phyloP scores from a whole-genome alignment of 2,797 vertebrate genomes.

The Erithacus rubecula region DNA sequence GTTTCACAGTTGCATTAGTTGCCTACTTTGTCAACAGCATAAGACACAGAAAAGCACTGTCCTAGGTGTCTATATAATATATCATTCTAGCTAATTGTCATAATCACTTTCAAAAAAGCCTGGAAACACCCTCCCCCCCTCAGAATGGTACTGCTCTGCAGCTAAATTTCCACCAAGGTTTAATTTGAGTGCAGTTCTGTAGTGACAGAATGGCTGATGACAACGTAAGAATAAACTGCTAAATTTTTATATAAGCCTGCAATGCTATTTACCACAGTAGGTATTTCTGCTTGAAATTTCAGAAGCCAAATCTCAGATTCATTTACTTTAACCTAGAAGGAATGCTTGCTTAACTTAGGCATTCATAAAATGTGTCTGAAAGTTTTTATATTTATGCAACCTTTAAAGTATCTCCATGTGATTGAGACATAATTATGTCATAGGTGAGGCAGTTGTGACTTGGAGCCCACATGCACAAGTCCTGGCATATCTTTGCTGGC shows the following conservation, averaged over 20 bases:
- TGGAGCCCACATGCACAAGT: neutral
- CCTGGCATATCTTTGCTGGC: neutral
- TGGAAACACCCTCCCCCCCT: neutral
- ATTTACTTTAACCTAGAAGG: neutral
- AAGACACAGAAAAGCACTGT: neutral
- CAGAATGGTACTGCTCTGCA: neutral
- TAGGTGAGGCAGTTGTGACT: neutral
- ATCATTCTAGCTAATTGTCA: neutral
- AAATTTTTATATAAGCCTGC: neutral
- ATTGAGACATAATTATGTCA: neutral
- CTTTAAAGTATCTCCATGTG: neutral
- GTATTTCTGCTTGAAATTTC: neutral
- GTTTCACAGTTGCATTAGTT: neutral
- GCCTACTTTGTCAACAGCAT: neutral
- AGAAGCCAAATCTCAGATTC: neutral
- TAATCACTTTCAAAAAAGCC: neutral
- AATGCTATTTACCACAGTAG: neutral
- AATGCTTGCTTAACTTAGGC: neutral
- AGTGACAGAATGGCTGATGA: neutral
- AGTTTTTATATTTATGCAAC: neutral
- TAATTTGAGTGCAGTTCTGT: neutral
- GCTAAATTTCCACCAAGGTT: neutral
- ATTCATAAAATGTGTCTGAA: neutral
- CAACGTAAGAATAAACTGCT: neutral
- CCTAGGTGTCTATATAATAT: neutral